Percentiles rank a stretch among this genome's conserved stretches.
Conservation (phyloP, 2,888 invertebrate genomes). For the Phyllotreta cruciferae region DNA sequence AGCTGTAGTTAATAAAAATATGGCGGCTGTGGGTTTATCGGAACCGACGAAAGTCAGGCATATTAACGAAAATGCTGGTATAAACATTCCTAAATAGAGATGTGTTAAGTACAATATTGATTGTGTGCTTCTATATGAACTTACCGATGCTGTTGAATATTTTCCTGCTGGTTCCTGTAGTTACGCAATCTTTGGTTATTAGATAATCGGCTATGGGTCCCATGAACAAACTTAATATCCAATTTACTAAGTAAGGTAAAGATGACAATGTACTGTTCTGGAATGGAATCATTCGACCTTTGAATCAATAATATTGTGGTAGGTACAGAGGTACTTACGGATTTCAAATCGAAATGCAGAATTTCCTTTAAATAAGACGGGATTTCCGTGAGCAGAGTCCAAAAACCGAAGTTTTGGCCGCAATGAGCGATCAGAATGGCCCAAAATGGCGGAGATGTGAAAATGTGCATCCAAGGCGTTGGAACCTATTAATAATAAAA, state of each 20-base stretch:
- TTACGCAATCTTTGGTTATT: constrained; percentile 58
- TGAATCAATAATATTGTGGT: not conserved
- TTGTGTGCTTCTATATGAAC: not conserved
- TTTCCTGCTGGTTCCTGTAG: constrained; percentile 61
- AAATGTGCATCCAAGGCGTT: constrained; percentile 78
- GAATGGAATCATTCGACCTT: constrained; percentile 42
- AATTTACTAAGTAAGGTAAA: constrained; percentile 76
- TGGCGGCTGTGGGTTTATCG: constrained; percentile 68
- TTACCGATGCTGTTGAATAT: constrained; percentile 65
- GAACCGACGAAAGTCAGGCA: constrained; percentile 63
- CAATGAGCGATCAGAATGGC: constrained; percentile 75
- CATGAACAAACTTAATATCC: constrained; percentile 73
- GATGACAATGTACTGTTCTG: constrained; percentile 74
- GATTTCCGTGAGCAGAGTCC: constrained; percentile 82
- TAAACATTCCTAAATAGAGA: constrained; percentile 58
- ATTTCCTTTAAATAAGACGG: constrained; percentile 81
- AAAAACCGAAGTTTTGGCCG: constrained; percentile 82
- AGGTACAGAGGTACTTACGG: constrained; percentile 59
- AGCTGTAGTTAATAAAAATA: constrained; percentile 72
- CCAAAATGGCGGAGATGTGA: constrained; percentile 78
- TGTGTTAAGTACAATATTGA: not conserved
- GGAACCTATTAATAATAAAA: constrained; percentile 46
- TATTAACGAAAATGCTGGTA: constrained; percentile 73
- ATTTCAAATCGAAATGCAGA: constrained; percentile 73
- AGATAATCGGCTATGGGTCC: constrained; percentile 71